Evolutionary conservation across 2,797 vertebrate genomes (phyloP), one percentile per base, ranked within the genome.

Genomic region (Cossypha heuglini): DNA sequence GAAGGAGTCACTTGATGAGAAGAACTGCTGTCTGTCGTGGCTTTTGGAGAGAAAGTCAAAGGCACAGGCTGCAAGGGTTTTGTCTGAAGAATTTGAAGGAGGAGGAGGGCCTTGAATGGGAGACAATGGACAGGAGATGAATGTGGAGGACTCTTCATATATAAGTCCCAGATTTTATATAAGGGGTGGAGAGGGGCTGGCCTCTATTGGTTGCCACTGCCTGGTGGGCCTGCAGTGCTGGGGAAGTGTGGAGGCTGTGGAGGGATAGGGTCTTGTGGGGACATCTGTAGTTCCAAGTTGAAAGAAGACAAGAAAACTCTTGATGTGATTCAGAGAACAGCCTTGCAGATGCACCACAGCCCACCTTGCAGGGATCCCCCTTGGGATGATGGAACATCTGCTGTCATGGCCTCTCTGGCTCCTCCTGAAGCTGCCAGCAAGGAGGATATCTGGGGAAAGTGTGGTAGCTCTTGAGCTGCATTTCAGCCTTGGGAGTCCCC

Each of bases 131-230:
- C 48, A 80, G 46, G 45, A 87, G 46, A 26, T 54, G 35, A 68
- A 75, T 11, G 42, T 66, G 33, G 19, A 78, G 16, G 11, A 61
- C 15, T 45, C 10, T 63, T 67, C 49, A 42, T 28, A 9, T 46
- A 58, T 25, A 21, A 57, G 19, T 71, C 35, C 31, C 54, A 72
- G 55, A 58, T 11, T 31, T 49, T 26, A 33, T 11, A 33, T 20
- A 20, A 31, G 24, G 17, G 9, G 4, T n/a, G n/a, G n/a, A 83
- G 21, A 29, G 15, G 7, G 12, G 6, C 31, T 83, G 54, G 46
- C 9, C 49, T n/a, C 21, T 61, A 3, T 29, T 57, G 49, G 14
- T 74, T 0, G 0, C 29, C 40, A 26, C 15, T 91, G 42, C 13
- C 58, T 82, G 17, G 28, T 55, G 57, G 57, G 38, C n/a, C 33